Evolutionary conservation across 2,888 invertebrate species (phyloP).

Genomic region (Lamellibrachia satsuma): DNA sequence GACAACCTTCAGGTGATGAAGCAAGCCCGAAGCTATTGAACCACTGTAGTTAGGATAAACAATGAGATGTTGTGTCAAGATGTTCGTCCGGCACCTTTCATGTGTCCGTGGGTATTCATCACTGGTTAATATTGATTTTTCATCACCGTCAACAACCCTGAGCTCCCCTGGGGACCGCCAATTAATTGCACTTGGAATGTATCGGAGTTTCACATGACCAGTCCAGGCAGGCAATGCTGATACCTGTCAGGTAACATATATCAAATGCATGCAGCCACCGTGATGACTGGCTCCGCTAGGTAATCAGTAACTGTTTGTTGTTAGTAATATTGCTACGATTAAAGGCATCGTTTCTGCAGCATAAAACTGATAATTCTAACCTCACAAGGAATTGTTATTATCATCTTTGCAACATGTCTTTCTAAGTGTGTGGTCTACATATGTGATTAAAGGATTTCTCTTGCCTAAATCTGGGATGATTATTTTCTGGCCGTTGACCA

Average conservation of each 20-base stretch:
- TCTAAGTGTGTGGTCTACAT: too few relatives aligned
- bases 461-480: too few relatives aligned
- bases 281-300: too few relatives aligned
- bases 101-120: neutral
- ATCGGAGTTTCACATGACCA: neutral
- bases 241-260: neutral
- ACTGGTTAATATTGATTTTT: slow-evolving; percentile 6
- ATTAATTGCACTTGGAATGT: neutral
- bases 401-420: too few relatives aligned
- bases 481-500: too few relatives aligned
- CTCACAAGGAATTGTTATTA: too few relatives aligned
- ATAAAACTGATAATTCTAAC: neutral
- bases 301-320: neutral
- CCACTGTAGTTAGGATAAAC: neutral
- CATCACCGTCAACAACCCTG: neutral
- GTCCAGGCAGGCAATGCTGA: neutral
- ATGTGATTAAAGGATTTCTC: too few relatives aligned
- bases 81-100: neutral
- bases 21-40: neutral
- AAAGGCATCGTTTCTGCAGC: neutral
- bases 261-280: neutral
- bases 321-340: neutral
- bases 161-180: neutral
- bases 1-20: neutral
- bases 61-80: neutral